phyloP scores from a whole-genome alignment of 92 coral and sea anemone genomes.

The Epizoanthus stellaris region DNA sequence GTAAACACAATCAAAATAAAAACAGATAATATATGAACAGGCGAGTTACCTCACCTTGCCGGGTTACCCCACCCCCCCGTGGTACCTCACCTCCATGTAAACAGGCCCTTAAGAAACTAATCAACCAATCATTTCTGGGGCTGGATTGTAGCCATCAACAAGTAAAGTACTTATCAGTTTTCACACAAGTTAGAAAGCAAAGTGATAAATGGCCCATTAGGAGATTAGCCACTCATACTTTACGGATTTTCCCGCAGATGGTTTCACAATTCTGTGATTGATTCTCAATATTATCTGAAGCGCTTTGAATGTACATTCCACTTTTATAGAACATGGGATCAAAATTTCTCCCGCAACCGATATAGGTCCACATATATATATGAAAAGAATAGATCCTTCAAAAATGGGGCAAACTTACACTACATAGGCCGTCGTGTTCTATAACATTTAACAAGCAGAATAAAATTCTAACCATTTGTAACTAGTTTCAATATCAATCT shows the following conservation, averaged over 20 bases:
- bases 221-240: background rate
- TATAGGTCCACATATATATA: too few species aligned
- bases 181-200: background rate
- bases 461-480: too few species aligned
- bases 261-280: background rate
- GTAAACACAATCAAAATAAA: too few species aligned
- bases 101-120: too few species aligned
- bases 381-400: too few species aligned
- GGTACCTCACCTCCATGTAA: too few species aligned
- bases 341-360: background rate
- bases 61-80: too few species aligned
- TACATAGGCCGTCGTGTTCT: too few species aligned
- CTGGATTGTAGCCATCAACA: constrained; percentile 1
- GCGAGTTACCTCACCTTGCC: too few species aligned
- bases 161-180: constrained; percentile 7
- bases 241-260: background rate
- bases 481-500: background rate
- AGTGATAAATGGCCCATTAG: constrained; percentile 23
- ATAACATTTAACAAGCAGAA: background rate
- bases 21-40: too few species aligned
- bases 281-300: constrained; percentile 8
- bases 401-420: too few species aligned
- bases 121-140: background rate
- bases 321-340: background rate
- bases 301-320: background rate